phyloP scores from a whole-genome alignment of 2,888 invertebrate genomes.

The Schrankia costaestrigalis region DNA sequence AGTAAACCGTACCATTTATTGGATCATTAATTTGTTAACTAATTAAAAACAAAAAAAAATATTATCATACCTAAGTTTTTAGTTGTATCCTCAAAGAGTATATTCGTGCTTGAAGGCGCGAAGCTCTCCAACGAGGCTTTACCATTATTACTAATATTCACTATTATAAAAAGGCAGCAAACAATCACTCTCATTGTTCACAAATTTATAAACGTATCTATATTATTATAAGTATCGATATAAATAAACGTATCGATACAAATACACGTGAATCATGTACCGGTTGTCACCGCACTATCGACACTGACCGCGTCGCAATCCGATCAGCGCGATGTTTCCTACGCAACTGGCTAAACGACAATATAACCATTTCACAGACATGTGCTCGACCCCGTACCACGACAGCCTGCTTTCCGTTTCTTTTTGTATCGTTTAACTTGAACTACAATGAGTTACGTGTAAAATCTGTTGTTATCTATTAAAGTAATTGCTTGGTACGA shows the following conservation, averaged over 20 bases:
- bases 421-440: conserved; percentile 7
- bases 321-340: conserved; percentile 13
- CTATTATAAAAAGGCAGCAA: conserved; percentile 57
- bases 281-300: conserved; percentile 12
- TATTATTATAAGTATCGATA: neutral
- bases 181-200: conserved; percentile 59
- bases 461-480: neutral
- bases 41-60: conserved; percentile 1
- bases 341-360: conserved; percentile 23
- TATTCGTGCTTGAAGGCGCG: conserved; percentile 47
- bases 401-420: conserved; percentile 9
- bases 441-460: conserved; percentile 2
- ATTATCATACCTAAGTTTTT: conserved; percentile 55
- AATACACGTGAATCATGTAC: no score
- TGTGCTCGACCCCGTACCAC: conserved; percentile 26
- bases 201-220: conserved; percentile 10
- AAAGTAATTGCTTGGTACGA: conserved; percentile 13
- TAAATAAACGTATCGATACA: neutral
- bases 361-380: conserved; percentile 16
- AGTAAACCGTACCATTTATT: no score
- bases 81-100: conserved; percentile 59
- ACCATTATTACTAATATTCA: conserved; percentile 63
- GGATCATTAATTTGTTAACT: neutral
- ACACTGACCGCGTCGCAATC: neutral
- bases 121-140: conserved; percentile 70